Conservation (phyloP, 2,113 vertebrate genomes). For the Oryzias melastigma region DNA sequence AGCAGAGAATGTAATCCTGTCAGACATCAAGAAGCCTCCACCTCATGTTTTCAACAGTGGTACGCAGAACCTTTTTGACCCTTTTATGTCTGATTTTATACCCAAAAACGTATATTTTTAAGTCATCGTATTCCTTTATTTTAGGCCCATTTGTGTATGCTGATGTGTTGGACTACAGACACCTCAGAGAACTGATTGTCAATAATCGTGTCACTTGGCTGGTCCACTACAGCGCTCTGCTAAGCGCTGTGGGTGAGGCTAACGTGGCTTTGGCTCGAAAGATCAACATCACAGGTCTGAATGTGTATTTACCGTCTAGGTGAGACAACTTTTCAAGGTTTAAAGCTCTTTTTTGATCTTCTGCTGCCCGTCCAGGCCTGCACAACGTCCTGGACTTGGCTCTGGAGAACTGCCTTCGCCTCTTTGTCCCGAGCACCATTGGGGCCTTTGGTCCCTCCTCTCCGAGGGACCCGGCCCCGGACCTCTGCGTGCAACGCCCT, state of each 20-base stretch:
- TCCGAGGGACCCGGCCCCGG: constrained; percentile 77
- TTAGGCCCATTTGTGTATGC: constrained; percentile 79
- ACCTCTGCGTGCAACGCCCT: constrained; percentile 79
- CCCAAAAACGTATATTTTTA: neutral
- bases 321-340: neutral
- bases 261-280: constrained; percentile 77
- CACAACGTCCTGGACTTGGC: constrained; percentile 81
- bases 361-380: constrained; percentile 60
- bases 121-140: neutral
- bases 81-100: neutral
- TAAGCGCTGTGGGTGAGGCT: constrained; percentile 76
- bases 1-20: constrained; percentile 77
- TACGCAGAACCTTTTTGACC: constrained; percentile 33
- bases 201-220: constrained; percentile 78
- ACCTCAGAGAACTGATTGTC: constrained; percentile 75
- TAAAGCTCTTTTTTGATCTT: constrained; percentile 2
- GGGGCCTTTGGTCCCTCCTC: constrained; percentile 80
- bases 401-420: constrained; percentile 77
- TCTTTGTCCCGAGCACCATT: constrained; percentile 81
- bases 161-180: constrained; percentile 78
- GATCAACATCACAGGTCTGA: constrained; percentile 80
- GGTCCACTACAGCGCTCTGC: constrained; percentile 79
- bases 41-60: constrained; percentile 68
- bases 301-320: neutral
- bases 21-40: constrained; percentile 79